These are phyloP conservation scores for Philantomba maxwellii DNA, from an alignment of 2,113 vertebrate species.

Conservation along the genomic window DNA sequence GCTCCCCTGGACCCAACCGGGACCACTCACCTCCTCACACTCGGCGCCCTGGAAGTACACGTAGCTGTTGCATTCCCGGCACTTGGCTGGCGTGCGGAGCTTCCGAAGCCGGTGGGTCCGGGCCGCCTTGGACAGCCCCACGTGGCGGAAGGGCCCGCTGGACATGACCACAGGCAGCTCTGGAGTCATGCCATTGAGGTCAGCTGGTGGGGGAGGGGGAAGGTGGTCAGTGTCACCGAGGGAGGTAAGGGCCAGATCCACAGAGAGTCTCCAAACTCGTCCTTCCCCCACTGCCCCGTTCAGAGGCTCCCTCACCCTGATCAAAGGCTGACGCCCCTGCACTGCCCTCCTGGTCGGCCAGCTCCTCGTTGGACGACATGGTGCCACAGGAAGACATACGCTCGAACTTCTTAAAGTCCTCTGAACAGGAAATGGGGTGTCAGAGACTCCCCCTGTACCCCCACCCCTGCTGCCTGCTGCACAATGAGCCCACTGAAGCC, in stretches of 20 bases:
- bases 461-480: background rate
- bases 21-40: conserved; percentile 89
- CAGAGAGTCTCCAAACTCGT: accelerated
- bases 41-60: conserved; percentile 98
- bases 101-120: conserved; percentile 92
- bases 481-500: accelerated
- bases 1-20: accelerated
- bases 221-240: accelerated
- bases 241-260: background rate
- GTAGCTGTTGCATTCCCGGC: conserved; percentile 96
- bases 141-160: conserved; percentile 88
- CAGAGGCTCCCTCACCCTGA: conserved; percentile 75
- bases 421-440: conserved; percentile 64
- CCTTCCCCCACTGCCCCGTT: accelerated
- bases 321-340: conserved; percentile 79
- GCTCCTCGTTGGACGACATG: conserved; percentile 87
- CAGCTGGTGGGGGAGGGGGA: conserved; percentile 75
- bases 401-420: conserved; percentile 84
- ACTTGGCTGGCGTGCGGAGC: conserved; percentile 91
- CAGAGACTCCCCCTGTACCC: background rate
- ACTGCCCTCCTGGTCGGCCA: conserved; percentile 83
- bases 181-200: conserved; percentile 86
- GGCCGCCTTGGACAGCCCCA: conserved; percentile 93
- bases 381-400: conserved; percentile 86
- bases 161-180: conserved; percentile 81